A percentile compares a stretch with the other conserved stretches of the same genome.
These are phyloP conservation scores for Turritopsis rubra DNA, from an alignment of 30 jellyfish, hydroid and myxozoan genomes.

Conservation along the genomic window DNA sequence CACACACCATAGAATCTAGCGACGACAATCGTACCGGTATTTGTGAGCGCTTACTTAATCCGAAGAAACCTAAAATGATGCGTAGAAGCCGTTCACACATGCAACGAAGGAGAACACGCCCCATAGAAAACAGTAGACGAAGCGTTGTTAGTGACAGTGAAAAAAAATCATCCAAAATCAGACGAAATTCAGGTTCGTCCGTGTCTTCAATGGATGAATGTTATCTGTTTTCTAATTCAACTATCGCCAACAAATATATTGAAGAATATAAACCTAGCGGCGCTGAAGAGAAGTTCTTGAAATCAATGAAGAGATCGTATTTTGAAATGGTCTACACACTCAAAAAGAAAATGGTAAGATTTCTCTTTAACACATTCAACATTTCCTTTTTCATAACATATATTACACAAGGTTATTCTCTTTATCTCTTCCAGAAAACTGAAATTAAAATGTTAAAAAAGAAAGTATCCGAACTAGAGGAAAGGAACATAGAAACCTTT, in stretches of 20 bases:
- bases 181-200: background rate
- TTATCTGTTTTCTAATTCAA: background rate
- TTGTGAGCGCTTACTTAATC: background rate
- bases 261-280: background rate
- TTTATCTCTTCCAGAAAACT: conserved; percentile 23
- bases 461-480: background rate
- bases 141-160: conserved; percentile 23
- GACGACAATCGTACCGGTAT: conserved; percentile 11
- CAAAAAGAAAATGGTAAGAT: background rate
- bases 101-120: conserved; percentile 17
- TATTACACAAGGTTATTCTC: background rate
- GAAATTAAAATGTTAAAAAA: conserved; percentile 3
- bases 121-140: conserved; percentile 5
- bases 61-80: background rate
- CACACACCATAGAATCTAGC: conserved; percentile 3
- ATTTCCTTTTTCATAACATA: background rate
- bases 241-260: conserved; percentile 1
- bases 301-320: conserved; percentile 1
- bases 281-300: conserved; percentile 10
- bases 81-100: conserved; percentile 11
- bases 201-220: background rate
- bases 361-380: background rate
- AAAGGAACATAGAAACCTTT: background rate
- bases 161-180: background rate
- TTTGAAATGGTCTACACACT: background rate